Evolutionary conservation across 2,888 invertebrate genomes (phyloP).

Genomic region (Rhamnusium bicolor): DNA sequence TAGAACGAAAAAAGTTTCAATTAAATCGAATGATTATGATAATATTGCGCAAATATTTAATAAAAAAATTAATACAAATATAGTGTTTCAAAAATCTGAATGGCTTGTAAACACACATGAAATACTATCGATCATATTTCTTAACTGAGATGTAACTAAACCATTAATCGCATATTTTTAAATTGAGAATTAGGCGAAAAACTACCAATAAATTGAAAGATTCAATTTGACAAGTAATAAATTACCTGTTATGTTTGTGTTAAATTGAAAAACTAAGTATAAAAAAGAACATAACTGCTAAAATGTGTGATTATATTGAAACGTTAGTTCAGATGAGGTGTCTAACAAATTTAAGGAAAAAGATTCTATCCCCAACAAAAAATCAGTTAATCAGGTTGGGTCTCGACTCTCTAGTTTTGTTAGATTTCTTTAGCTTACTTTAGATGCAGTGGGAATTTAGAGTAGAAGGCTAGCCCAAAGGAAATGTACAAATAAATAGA

Average conservation of each 20-base stretch:
- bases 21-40: no score
- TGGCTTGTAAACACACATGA: conserved; percentile 37
- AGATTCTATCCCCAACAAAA: conserved; percentile 41
- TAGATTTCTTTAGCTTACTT: conserved; percentile 20
- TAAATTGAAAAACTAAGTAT: conserved; percentile 34
- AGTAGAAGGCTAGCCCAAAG: neutral
- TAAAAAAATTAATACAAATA: neutral
- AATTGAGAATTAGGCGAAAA: conserved; percentile 42
- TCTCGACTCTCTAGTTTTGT: conserved; percentile 33
- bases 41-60: no score
- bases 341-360: conserved; percentile 48
- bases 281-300: conserved; percentile 21
- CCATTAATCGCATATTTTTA: conserved; percentile 40
- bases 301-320: conserved; percentile 8
- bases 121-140: conserved; percentile 44
- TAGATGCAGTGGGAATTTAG: conserved; percentile 45
- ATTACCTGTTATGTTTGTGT: conserved; percentile 41
- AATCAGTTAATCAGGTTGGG: conserved; percentile 53
- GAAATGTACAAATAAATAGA: neutral
- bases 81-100: conserved; percentile 37
- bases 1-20: no score
- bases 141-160: conserved; percentile 34
- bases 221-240: conserved; percentile 47
- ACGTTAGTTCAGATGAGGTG: conserved; percentile 40
- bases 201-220: conserved; percentile 46